These are phyloP conservation scores for Prochilodus magdalenae DNA, from an alignment of 2,113 vertebrate species.

Conservation along the genomic window DNA sequence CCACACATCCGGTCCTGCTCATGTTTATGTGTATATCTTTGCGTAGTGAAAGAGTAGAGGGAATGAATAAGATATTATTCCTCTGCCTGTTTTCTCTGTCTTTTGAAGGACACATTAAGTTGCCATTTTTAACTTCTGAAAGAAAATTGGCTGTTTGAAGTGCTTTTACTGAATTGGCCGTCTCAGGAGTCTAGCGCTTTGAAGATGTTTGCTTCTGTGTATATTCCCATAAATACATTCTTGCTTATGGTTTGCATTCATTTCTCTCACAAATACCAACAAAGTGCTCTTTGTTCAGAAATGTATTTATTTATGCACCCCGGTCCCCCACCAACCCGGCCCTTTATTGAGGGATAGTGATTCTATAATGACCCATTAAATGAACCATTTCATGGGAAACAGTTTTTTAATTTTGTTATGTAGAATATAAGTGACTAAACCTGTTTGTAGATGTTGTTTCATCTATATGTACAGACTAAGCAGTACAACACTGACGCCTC, in stretches of 20 bases:
- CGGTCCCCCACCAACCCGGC: too few species aligned
- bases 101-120: constrained; percentile 6
- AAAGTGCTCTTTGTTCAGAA: background rate
- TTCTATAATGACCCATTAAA: background rate
- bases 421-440: too few species aligned
- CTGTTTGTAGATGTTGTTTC: too few species aligned
- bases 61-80: background rate
- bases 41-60: background rate
- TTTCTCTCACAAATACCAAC: background rate
- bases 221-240: background rate
- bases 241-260: background rate
- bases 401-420: too few species aligned
- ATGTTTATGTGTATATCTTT: background rate
- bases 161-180: constrained; percentile 3
- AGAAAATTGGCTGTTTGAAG: constrained; percentile 15
- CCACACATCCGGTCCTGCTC: background rate
- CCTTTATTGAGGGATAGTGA: background rate
- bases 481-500: too few species aligned
- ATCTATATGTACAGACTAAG: too few species aligned
- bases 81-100: background rate
- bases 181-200: background rate
- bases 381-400: too few species aligned
- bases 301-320: background rate
- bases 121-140: constrained; percentile 8
- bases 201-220: constrained; percentile 6